Evolutionary conservation across 2,113 vertebrate genomes (phyloP).

Genomic region (Sander vitreus): DNA sequence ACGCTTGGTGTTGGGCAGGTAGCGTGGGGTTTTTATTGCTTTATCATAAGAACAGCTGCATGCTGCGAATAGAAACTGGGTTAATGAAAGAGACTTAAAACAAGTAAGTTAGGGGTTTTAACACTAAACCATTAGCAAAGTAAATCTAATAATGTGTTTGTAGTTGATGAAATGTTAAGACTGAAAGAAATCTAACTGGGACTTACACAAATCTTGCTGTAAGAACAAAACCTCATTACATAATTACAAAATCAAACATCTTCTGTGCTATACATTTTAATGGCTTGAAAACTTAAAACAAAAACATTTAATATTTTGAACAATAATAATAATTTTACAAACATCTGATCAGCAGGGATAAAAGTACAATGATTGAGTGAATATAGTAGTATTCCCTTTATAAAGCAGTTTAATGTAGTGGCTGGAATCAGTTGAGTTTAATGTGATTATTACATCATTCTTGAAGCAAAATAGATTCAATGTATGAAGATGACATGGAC

Average conservation of each 20-base stretch:
- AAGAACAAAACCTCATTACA: background rate
- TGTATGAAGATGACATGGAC: background rate
- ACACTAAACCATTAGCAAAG: background rate
- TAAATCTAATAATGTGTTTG: background rate
- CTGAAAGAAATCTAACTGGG: background rate
- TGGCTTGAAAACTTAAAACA: slow-evolving; percentile 54
- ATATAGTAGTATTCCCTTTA: no score
- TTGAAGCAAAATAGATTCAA: background rate
- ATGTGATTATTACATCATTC: slow-evolving; percentile 40
- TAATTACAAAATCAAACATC: background rate
- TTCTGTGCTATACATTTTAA: slow-evolving; percentile 53
- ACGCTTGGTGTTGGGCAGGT: no score
- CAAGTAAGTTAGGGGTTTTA: background rate
- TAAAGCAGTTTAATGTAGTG: slow-evolving; percentile 46
- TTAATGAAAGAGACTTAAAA: background rate
- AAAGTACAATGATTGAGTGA: slow-evolving; percentile 15
- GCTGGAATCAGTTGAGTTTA: slow-evolving; percentile 33
- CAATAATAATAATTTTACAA: slow-evolving; percentile 35
- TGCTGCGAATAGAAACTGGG: background rate
- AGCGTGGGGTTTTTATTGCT: background rate
- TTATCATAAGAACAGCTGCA: background rate
- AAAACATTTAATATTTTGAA: slow-evolving; percentile 18
- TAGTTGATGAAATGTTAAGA: background rate
- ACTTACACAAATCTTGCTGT: background rate
- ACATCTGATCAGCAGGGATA: slow-evolving; percentile 23